A percentile compares a stretch with the other conserved stretches of the same genome.
Evolutionary conservation across 2,797 vertebrate species (phyloP).

Genomic region (Oryzias dopingdopingensis): DNA sequence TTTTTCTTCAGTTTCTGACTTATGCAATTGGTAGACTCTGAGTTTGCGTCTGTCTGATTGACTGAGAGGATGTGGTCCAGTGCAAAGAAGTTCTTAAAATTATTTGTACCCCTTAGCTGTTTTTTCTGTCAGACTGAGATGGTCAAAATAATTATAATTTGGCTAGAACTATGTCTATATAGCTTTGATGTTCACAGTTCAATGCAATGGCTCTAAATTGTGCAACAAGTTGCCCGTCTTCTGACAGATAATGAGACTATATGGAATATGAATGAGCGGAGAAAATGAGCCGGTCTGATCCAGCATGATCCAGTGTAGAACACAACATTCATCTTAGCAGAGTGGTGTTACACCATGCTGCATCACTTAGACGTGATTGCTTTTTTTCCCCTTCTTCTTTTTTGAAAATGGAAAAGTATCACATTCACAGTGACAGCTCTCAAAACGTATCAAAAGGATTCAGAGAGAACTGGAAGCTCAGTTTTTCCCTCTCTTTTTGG

Average conservation of each 20-base stretch:
- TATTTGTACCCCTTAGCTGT: constrained; percentile 63
- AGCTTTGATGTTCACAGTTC: constrained; percentile 45
- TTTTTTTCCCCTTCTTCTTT: constrained; percentile 47
- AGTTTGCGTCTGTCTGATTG: constrained; percentile 38
- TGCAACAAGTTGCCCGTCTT: constrained; percentile 34
- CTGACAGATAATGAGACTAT: constrained; percentile 46
- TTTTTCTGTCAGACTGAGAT: constrained; percentile 46
- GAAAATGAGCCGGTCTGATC: constrained; percentile 20
- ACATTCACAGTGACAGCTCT: constrained; percentile 39
- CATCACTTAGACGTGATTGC: constrained; percentile 50
- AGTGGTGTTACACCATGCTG: constrained; percentile 53
- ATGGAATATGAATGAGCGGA: constrained; percentile 30
- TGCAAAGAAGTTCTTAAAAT: constrained; percentile 66
- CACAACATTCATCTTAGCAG: constrained; percentile 38
- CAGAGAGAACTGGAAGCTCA: constrained; percentile 27
- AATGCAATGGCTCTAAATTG: constrained; percentile 38
- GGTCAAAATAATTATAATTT: constrained; percentile 44
- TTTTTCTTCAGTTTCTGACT: constrained; percentile 9
- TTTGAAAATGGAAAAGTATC: constrained; percentile 54
- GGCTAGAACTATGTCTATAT: constrained; percentile 55
- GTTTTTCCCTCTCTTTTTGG: constrained; percentile 41
- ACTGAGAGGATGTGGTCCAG: constrained; percentile 26
- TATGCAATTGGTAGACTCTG: constrained; percentile 33
- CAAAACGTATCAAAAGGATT: constrained; percentile 50
- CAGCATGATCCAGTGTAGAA: constrained; percentile 24